phyloP scores from a whole-genome alignment of 2,113 vertebrate genomes.

The Echinops telfairi region DNA sequence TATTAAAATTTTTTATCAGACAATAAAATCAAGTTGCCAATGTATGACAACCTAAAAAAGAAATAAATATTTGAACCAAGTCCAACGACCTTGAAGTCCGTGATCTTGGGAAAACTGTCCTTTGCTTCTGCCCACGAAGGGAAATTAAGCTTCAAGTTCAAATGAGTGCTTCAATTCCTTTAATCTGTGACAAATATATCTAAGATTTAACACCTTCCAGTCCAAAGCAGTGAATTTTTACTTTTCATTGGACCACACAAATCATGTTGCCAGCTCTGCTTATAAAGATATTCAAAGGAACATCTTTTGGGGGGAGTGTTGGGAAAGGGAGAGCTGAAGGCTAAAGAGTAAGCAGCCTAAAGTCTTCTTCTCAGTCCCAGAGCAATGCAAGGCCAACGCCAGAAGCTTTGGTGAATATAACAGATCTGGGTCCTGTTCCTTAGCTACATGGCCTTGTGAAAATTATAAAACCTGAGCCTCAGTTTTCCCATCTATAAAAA shows the following conservation, averaged over 20 bases:
- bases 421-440: neutral
- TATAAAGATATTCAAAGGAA: neutral
- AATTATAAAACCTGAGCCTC: neutral
- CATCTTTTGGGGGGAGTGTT: slow-evolving; percentile 11
- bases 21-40: too few relatives aligned
- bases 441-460: neutral
- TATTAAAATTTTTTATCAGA: too few relatives aligned
- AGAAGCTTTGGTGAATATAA: neutral
- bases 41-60: too few relatives aligned
- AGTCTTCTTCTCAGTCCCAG: neutral
- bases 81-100: too few relatives aligned
- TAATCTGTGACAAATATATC: too few relatives aligned
- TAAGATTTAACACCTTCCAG: too few relatives aligned
- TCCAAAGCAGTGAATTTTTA: neutral
- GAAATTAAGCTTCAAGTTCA: too few relatives aligned
- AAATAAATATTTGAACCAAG: too few relatives aligned
- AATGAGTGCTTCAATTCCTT: too few relatives aligned
- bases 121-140: too few relatives aligned
- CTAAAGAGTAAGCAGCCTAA: neutral
- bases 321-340: neutral
- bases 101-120: too few relatives aligned
- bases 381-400: neutral
- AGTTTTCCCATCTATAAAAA: slow-evolving; percentile 1
- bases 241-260: neutral
- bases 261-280: neutral